Base-by-base conservation (phyloP, 1,140 invertebrate genomes). In the Bombus sylvicola region DNA sequence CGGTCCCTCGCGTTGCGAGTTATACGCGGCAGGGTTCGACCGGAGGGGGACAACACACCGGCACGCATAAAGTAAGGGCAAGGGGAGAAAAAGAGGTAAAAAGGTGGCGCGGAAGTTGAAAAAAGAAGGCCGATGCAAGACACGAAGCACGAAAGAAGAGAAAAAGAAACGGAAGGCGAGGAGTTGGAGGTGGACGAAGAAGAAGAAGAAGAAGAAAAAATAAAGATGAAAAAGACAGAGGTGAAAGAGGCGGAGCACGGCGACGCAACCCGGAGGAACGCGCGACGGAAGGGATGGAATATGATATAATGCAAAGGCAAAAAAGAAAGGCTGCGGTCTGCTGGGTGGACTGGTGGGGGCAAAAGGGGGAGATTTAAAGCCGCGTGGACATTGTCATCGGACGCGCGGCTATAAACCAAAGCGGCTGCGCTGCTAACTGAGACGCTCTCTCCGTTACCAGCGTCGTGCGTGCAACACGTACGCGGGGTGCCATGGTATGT, bases 321-420 rank as follows among this genome's bases (percentile, higher is more conserved):
- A 86, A 89, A 91, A 88, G 84, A 81, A 89, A 72, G 62, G 28
- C 71, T 37, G 71, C 76, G 86, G 84, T 83, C 79, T 59, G 69
- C 74, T 31, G 28, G 71, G 43, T 37, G 15, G 15, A 31, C 59
- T 22, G 72, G 79, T 31, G 77, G 75, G 66, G 85, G 69, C 37
- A 39, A 81, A 87, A 83, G 85, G 84, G 69, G 78, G 91, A 89
- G 90, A 92, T 92, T 92, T 92, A 92, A 91, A 82, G 88, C 88
- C 89, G 88, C 89, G 91, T 92, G 91, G 90, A 92, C 92, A 93
- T 92, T 92, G 92, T 92, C 90, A 92, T 92, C 91, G 91, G 86
- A 92, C 86, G 87, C 86, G 75, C 69, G 84, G 92, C 89, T 89
- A 92, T 92, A 93, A 92, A 93, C 88, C 79, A 92, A 92, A 90